Evolutionary conservation across 2,113 vertebrate species (phyloP).

Genomic region (Lophura nycthemera): DNA sequence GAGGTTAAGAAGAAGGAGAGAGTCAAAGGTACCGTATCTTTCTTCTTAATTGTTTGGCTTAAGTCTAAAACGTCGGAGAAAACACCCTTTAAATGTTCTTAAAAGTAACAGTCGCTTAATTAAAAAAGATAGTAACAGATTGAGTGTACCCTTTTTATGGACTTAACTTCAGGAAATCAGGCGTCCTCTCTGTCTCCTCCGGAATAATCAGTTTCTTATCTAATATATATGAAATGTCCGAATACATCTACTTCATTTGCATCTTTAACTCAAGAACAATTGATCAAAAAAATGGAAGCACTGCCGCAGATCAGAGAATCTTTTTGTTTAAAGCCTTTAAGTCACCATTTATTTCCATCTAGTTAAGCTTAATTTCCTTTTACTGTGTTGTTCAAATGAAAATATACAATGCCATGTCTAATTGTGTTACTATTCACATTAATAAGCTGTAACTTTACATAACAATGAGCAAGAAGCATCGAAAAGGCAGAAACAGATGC

Average conservation of each 20-base stretch:
- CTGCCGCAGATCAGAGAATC: conserved; percentile 1
- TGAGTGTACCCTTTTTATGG: conserved; percentile 50
- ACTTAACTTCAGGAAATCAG: conserved; percentile 51
- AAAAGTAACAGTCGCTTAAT: conserved; percentile 46
- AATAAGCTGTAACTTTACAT: conserved; percentile 56
- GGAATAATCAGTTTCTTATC: conserved; percentile 48
- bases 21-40: conserved; percentile 69
- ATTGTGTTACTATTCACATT: conserved; percentile 44
- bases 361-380: conserved; percentile 65
- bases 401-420: conserved; percentile 33
- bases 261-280: conserved; percentile 28
- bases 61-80: conserved; percentile 40
- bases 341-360: conserved; percentile 44
- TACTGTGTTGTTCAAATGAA: conserved; percentile 31
- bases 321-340: conserved; percentile 21
- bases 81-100: conserved; percentile 32
- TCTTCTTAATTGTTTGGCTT: conserved; percentile 67
- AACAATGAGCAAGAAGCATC: conserved; percentile 14
- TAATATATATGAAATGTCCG: conserved; percentile 32
- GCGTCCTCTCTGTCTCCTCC: conserved; percentile 55
- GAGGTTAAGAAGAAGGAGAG: conserved; percentile 67
- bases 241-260: conserved; percentile 25
- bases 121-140: conserved; percentile 34
- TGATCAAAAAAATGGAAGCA: conserved; percentile 18
- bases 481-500: conserved; percentile 44